Evolutionary conservation across 2,113 vertebrate genomes (phyloP), one percentile per base, ranked within the genome.

Genomic region (Herpetotheres cachinnans): DNA sequence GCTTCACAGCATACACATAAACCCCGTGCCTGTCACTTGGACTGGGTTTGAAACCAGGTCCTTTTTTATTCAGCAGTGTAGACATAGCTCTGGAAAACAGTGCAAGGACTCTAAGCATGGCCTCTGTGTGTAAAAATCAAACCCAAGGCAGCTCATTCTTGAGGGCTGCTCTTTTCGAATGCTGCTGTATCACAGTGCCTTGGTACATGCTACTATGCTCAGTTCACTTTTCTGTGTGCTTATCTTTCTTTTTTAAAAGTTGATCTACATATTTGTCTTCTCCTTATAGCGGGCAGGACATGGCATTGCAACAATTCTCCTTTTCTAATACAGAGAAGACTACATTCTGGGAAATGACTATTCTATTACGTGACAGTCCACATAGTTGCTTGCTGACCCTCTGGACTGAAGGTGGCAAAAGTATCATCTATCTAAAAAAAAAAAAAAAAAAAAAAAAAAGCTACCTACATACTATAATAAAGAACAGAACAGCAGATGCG

Each of bases 1-100:
- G 29, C 44, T 80, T 44, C 54, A 40, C 24, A 36, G 44, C 34
- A n/a, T 2, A 36, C 21, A 36, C 0, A 0, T 34, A 72, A 89
- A 61, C 17, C 18, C 40, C 20, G 38, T 14, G 18, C 55, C 26
- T 61, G 17, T 50, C 10, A 0, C 50, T 82, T 30, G 59, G 10
- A 29, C 32, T n/a, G 19, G 21, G 14, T 84, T 76, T 82, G 52
- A 85, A 87, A 85, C 17, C 50, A 32, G 16, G 32, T 40, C n/a
- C 54, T 59, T 56, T 93, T 61, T 58, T 44, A 52, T 36, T 76
- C 3, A 1, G 22, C 14, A 20, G n/a, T 4, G 32, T 42, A 71
- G 47, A 32, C 27, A 20, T 2, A 38, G 29, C 26, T 84, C 58
- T 80, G 56, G 21, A 61, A 85, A 92, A 30, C 16, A 52, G 13